A percentile compares a stretch with the other conserved stretches of the same genome.
phyloP scores from a whole-genome alignment of 2,113 vertebrate species.

The rabbit (Oryctolagus cuniculus) region mOryCun1.1 NC_091433.1:149937501-149938000 shows the following conservation, averaged over 20 bases:
- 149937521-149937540: neutral
- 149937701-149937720: neutral
- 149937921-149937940: slow-evolving; percentile 35
- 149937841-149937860: slow-evolving; percentile 44
- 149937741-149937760: neutral
- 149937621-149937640: neutral
- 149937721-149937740: neutral
- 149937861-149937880: slow-evolving; percentile 62
- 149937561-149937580: rapidly evolving
- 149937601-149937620: neutral
- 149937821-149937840: slow-evolving; percentile 65
- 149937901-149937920: slow-evolving; percentile 61
- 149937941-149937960: neutral
- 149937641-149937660: neutral
- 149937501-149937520: slow-evolving; percentile 29
- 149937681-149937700: neutral
- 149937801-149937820: slow-evolving; percentile 46
- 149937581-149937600: neutral
- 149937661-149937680: neutral
- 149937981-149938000: neutral
- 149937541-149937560: neutral
- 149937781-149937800: slow-evolving; percentile 39
- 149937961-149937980: no score
- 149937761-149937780: neutral
- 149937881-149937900: neutral